phyloP scores from a whole-genome alignment of 2,888 invertebrate genomes.

The Orgyia antiqua region DNA sequence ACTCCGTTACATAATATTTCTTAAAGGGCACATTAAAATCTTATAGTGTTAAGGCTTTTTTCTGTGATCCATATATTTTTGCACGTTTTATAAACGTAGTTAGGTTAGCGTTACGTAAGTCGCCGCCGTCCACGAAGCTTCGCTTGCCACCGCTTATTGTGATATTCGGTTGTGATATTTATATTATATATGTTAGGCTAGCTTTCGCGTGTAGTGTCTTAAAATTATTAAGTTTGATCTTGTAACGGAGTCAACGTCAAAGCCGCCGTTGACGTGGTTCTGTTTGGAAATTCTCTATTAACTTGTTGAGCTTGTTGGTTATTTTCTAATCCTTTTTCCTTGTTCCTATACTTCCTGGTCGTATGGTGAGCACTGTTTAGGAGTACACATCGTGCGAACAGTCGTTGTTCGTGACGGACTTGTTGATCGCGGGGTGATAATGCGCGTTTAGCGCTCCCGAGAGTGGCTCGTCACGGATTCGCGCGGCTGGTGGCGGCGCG shows the following conservation, averaged over 20 bases:
- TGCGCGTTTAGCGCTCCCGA: slow-evolving; percentile 65
- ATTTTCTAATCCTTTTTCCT: slow-evolving; percentile 26
- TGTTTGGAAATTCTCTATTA: slow-evolving; percentile 31
- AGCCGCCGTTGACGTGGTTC: slow-evolving; percentile 39
- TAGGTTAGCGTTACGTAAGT: slow-evolving; percentile 72
- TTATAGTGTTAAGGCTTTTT: slow-evolving; percentile 71
- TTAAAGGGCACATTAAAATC: slow-evolving; percentile 47
- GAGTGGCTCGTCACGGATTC: slow-evolving; percentile 83
- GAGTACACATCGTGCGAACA: slow-evolving; percentile 16
- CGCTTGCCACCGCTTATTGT: slow-evolving; percentile 74
- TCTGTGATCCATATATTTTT: slow-evolving; percentile 73
- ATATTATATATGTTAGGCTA: slow-evolving; percentile 59
- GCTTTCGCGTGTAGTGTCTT: slow-evolving; percentile 65
- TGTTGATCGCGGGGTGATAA: slow-evolving; percentile 56
- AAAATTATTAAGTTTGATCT: slow-evolving; percentile 8
- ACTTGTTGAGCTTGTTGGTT: slow-evolving; percentile 39
- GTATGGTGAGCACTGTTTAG: slow-evolving; percentile 42
- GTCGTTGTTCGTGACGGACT: slow-evolving; percentile 38
- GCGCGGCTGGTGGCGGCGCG: slow-evolving; percentile 84
- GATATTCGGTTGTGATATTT: slow-evolving; percentile 75
- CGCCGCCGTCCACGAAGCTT: slow-evolving; percentile 76
- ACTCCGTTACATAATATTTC: slow-evolving; percentile 69
- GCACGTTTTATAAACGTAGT: slow-evolving; percentile 66
- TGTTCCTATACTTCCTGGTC: slow-evolving; percentile 27
- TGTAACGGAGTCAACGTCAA: slow-evolving; percentile 42